Conservation (phyloP, 2,113 vertebrate species). For the Cisticola juncidis region DNA sequence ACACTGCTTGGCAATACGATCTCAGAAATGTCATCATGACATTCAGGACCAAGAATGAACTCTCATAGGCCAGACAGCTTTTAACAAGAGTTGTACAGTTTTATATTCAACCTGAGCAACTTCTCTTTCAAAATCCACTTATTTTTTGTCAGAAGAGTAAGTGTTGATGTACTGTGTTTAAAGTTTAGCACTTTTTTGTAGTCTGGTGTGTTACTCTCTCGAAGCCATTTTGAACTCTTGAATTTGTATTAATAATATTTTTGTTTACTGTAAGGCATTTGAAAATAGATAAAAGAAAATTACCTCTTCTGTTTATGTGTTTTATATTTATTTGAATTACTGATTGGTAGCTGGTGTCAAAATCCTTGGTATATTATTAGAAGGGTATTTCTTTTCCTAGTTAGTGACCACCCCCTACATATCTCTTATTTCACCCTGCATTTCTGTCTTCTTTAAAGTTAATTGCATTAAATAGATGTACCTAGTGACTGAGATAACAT, state of each 20-base stretch:
- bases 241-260: background rate
- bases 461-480: constrained; percentile 48
- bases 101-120: background rate
- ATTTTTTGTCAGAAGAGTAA: background rate
- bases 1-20: background rate
- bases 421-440: constrained; percentile 11
- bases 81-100: background rate
- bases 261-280: background rate
- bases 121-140: background rate
- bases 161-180: background rate
- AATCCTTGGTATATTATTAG: constrained; percentile 33
- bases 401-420: background rate
- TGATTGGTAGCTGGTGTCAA: background rate
- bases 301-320: background rate
- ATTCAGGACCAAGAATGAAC: background rate
- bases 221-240: background rate
- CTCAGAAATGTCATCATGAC: background rate
- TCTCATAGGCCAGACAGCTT: background rate
- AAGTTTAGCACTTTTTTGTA: background rate
- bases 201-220: background rate
- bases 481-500: background rate
- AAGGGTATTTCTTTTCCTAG: constrained; percentile 20
- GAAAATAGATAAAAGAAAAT: background rate
- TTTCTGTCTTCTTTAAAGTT: constrained; percentile 27
- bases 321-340: background rate